These are phyloP conservation scores for Acanthochromis polyacanthus DNA, from an alignment of 2,113 vertebrate species.

Conservation along the genomic window DNA sequence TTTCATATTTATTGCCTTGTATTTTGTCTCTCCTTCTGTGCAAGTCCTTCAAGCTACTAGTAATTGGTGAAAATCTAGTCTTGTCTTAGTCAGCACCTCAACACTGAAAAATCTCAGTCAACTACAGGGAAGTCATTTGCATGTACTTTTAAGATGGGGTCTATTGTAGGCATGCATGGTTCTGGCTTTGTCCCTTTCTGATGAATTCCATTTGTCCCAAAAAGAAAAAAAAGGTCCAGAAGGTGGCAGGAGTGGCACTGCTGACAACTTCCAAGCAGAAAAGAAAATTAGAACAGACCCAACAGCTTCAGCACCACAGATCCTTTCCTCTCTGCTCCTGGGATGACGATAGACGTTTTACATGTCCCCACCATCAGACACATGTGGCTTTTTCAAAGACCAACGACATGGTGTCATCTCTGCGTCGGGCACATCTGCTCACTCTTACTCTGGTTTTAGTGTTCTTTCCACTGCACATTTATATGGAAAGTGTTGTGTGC, in stretches of 20 bases:
- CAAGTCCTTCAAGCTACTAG: too few relatives aligned
- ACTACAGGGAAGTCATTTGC: not conserved
- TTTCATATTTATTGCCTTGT: too few relatives aligned
- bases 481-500: slow-evolving; percentile 77
- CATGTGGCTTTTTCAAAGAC: slow-evolving; percentile 77
- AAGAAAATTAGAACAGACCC: slow-evolving; percentile 36
- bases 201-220: slow-evolving; percentile 34
- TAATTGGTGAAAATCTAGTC: too few relatives aligned
- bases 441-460: slow-evolving; percentile 77
- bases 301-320: slow-evolving; percentile 67
- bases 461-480: slow-evolving; percentile 79
- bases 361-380: slow-evolving; percentile 72
- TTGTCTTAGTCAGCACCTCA: too few relatives aligned
- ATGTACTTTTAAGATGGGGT: not conserved
- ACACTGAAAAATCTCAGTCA: too few relatives aligned
- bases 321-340: slow-evolving; percentile 36
- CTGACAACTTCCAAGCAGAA: slow-evolving; percentile 43
- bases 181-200: not conserved
- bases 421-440: slow-evolving; percentile 74
- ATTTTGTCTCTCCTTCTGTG: too few relatives aligned
- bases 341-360: slow-evolving; percentile 65
- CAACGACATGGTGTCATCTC: slow-evolving; percentile 81
- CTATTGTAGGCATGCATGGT: not conserved
- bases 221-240: slow-evolving; percentile 61
- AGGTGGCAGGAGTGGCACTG: slow-evolving; percentile 82